Evolutionary conservation across 2,113 vertebrate genomes (phyloP).

Genomic region (Zeus faber): DNA sequence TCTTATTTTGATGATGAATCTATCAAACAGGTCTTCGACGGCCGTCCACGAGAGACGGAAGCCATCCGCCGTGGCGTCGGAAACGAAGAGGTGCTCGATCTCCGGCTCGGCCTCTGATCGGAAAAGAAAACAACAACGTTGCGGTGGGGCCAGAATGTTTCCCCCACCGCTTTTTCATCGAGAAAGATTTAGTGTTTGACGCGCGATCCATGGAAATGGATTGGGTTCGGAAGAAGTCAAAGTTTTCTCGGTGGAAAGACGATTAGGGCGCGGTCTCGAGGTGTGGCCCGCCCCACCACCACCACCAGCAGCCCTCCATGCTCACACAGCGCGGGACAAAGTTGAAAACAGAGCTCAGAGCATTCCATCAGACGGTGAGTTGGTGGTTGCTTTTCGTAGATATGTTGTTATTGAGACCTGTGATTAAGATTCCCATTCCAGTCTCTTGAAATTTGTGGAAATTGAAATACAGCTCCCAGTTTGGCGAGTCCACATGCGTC

Average conservation of each 20-base stretch:
- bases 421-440: constrained; percentile 16
- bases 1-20: constrained; percentile 92
- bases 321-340: constrained; percentile 12
- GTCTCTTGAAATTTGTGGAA: too few relatives aligned
- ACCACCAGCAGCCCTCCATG: constrained; percentile 30
- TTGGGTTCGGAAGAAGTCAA: too few relatives aligned
- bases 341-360: background rate
- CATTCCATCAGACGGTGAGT: background rate
- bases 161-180: background rate
- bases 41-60: constrained; percentile 92
- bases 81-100: constrained; percentile 93
- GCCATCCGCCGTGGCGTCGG: constrained; percentile 82
- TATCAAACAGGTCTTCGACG: constrained; percentile 88
- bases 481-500: constrained; percentile 41
- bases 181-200: constrained; percentile 6
- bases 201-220: too few relatives aligned
- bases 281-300: constrained; percentile 14
- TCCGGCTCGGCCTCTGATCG: constrained; percentile 90
- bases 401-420: constrained; percentile 31
- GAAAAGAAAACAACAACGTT: constrained; percentile 48
- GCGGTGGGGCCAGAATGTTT: constrained; percentile 9
- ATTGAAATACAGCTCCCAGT: too few relatives aligned
- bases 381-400: background rate
- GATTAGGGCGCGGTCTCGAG: constrained; percentile 10
- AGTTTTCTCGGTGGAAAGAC: background rate